Evolutionary conservation across 2,797 vertebrate species (phyloP), one percentile per base, ranked within the genome.

Genomic region (Pseudopleuronectes americanus): DNA sequence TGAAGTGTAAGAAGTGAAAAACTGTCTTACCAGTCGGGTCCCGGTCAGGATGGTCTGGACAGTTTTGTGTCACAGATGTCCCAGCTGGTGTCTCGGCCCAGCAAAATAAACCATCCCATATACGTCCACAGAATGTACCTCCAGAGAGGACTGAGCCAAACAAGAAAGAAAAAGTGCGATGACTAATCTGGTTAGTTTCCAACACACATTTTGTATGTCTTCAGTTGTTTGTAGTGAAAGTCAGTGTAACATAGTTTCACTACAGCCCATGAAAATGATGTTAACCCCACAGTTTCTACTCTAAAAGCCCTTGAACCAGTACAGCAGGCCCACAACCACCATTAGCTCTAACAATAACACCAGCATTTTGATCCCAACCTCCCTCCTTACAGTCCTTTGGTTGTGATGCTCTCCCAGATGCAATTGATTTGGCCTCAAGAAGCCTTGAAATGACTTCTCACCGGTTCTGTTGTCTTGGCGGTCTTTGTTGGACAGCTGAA

Each of bases 71-170:
- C 48, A 94, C 88, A 2, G 91, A 71, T 0, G 84, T 94, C 68
- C 96, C 96, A 38, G 95, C 95, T 0, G 94, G 95, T 0, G 96
- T 96, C 81, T 98, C 95, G 0, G 95, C 95, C 98, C 98, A 99
- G 79, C 98, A 99, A 59, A 98, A 64, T 92, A 95, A 95, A 51
- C 97, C 97, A 4, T 99, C 98, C 98, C 98, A 99, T 0, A 96
- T 95, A 3, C 90, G 93, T 71, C 93, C 93, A 92, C 98, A 99
- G 67, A 93, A 96, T 0, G 76, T 73, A 69, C 94, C 98, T 99
- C 23, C 0, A 59, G 31, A 53, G 14, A 12, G 28, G 21, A 9
- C 54, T 53, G n/a, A n/a, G 55, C 6, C 36, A 24, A 64, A 2
- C n/a, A 16, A 19, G 10, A 54, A 1, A 23, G n/a, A 17, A 23